Conservation (phyloP, 2,113 vertebrate species). For the Eonycteris spelaea region DNA sequence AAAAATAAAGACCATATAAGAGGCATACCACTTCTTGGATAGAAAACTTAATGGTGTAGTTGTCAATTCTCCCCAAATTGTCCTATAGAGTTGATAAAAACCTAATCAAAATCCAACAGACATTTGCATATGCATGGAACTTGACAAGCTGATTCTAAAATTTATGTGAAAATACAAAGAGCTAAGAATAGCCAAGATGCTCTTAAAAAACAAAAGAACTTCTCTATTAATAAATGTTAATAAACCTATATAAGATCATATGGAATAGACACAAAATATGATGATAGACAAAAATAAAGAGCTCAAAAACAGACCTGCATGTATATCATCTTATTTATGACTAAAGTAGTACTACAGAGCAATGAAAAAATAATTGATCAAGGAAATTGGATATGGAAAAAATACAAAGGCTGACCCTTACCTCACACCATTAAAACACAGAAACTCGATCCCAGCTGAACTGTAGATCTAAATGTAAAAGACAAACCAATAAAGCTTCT, state of each 20-base stretch:
- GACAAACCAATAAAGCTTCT: not conserved
- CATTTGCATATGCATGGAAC: not conserved
- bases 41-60: not conserved
- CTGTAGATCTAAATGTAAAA: not conserved
- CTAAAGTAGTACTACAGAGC: not conserved
- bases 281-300: not conserved
- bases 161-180: not conserved
- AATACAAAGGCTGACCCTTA: not conserved
- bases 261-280: not conserved
- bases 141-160: conserved; percentile 2
- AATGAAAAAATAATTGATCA: not conserved
- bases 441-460: not conserved
- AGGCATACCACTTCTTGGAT: not conserved
- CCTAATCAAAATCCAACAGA: not conserved
- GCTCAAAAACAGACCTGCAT: not conserved
- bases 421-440: not conserved
- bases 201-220: not conserved
- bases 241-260: not conserved
- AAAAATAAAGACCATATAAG: not conserved
- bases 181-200: not conserved
- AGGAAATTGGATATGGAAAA: not conserved
- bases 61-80: not conserved
- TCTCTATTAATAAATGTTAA: not conserved
- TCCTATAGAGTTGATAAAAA: not conserved
- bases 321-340: not conserved